Percentiles rank a stretch among this genome's conserved stretches.
These are phyloP conservation scores for Mylabris sibirica DNA, from an alignment of 2,888 invertebrate species.

Conservation along the genomic window DNA sequence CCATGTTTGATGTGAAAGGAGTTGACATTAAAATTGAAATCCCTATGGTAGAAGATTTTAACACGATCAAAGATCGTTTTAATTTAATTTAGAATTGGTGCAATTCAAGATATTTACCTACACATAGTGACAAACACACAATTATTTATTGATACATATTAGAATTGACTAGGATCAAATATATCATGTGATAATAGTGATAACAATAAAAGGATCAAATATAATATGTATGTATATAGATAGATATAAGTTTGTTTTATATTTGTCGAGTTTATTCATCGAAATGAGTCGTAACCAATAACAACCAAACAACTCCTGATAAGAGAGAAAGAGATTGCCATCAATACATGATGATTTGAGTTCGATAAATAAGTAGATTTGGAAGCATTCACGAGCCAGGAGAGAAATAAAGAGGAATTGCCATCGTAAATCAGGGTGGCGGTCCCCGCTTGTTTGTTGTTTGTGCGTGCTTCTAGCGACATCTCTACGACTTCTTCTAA, in stretches of 20 bases:
- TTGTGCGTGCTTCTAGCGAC: constrained; percentile 55
- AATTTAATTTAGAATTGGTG: constrained; percentile 52
- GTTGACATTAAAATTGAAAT: constrained; percentile 63
- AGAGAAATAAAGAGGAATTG: constrained; percentile 63
- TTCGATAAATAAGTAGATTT: constrained; percentile 59
- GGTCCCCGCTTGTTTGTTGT: constrained; percentile 55
- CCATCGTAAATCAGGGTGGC: constrained; percentile 60
- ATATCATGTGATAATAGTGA: background rate
- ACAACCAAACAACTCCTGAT: background rate
- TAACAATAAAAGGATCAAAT: background rate
- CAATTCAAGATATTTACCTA: constrained; percentile 46
- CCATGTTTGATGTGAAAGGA: constrained; percentile 62
- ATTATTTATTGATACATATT: background rate
- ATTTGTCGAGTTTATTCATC: background rate
- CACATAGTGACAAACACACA: constrained; percentile 2
- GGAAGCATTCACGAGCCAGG: constrained; percentile 52
- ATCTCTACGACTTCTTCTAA: constrained; percentile 56
- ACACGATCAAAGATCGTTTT: constrained; percentile 61
- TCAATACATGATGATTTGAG: constrained; percentile 47
- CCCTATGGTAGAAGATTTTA: constrained; percentile 58
- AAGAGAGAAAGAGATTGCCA: constrained; percentile 21
- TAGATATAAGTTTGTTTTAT: background rate
- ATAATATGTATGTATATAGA: background rate
- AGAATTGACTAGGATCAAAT: background rate
- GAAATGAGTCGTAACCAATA: background rate